Base-by-base conservation (phyloP, 2,888 invertebrate species). In the Dermolepida albohirtum region DNA sequence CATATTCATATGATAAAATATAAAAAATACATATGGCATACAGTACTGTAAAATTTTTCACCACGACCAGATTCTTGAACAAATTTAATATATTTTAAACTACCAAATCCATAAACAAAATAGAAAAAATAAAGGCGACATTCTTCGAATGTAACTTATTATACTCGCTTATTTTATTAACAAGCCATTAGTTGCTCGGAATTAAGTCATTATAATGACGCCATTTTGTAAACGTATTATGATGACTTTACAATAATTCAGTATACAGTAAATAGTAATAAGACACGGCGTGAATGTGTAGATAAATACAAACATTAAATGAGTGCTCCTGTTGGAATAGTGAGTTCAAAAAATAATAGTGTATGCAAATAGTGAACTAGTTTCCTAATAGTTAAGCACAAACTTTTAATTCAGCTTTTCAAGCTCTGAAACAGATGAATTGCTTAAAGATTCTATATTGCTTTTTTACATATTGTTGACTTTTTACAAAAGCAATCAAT, bases 261-360 rank as follows among this genome's bases (percentile, higher is more conserved):
- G 16, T 57, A 29, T 34, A 43, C 43, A 62, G 47, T 34, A 47
- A 5, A 62, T 62, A 47, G 29, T 71, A 73, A 78, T 82, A 82
- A 82, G 82, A 82, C 81, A 82, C 82, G 78, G 80, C 79, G 81
- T 81, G 81, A 82, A 82, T 78, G 79, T 79, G 80, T 78, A 16
- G 47, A 12, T 40, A 57, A 66, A 55, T 65, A 65, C 66, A 59
- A 67, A 67, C 66, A 62, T 74, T 74, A 78, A 79, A 34, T 34
- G 34, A 34, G 79, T 75, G 74, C 74, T 74, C 73, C 74, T 74
- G 44, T 54, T 17, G 52, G 41, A 49, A 66, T 22, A 43, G 66
- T 67, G 29, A 17, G 27, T 57, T 55, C 40, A 17, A 50, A 66
- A 55, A 59, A 12, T 65, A 64, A 64, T 16, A 47, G 27, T 57